Conservation (phyloP, 1,140 invertebrate species). For the Neoseiulus cucumeris region DNA sequence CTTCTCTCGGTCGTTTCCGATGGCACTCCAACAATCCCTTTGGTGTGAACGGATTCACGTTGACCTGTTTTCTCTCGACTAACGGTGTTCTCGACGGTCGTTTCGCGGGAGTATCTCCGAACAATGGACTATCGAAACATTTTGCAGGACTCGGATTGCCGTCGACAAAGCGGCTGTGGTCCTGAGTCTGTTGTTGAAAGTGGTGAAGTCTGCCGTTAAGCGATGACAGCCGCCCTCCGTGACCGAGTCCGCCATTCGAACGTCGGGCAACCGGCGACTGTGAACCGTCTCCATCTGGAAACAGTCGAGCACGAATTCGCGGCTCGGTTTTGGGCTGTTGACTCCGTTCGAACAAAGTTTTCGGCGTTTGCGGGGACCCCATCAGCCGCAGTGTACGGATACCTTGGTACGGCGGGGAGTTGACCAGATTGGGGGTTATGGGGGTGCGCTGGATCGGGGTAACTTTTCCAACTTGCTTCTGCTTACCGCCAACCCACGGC, state of each 20-base stretch:
- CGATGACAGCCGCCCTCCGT: too few relatives aligned
- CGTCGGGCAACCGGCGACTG: neutral
- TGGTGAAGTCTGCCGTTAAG: too few relatives aligned
- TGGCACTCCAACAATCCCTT: neutral
- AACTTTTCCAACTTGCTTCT: neutral
- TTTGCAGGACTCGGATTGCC: too few relatives aligned
- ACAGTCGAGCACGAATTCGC: neutral
- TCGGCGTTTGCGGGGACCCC: neutral
- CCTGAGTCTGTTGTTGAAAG: too few relatives aligned
- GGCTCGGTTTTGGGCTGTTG: neutral
- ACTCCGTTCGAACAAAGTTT: conserved; percentile 1
- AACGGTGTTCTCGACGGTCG: neutral
- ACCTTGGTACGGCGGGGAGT: neutral
- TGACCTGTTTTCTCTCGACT: conserved; percentile 1
- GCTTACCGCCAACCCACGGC: neutral
- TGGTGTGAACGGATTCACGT: conserved; percentile 7
- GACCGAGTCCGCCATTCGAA: neutral
- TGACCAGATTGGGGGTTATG: neutral
- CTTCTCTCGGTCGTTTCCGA: conserved; percentile 1
- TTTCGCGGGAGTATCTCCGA: neutral
- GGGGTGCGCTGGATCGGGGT: neutral
- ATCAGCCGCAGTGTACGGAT: neutral
- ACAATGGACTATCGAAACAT: neutral
- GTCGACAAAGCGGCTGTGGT: too few relatives aligned
- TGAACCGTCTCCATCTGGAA: neutral